Base-by-base conservation (phyloP, 2,113 vertebrate genomes). In the human (Homo sapiens) region DNA sequence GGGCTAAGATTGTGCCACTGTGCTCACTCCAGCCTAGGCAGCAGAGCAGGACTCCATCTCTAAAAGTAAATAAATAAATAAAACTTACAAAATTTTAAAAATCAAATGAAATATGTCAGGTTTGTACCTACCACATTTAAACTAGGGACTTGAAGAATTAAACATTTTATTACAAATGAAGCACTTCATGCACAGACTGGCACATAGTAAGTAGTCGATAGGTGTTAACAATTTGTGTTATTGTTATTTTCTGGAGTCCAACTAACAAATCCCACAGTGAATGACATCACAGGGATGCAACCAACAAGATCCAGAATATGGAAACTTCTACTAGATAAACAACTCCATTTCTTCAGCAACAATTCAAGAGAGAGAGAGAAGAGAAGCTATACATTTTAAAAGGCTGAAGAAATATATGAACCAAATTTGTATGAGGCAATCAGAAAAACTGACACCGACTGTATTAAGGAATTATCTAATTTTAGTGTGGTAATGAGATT, bases 1-100 rank as follows among this genome's bases (percentile, higher is more conserved):
- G 59, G 59, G 59, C 23, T 59, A 25, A 1, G 57, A 25, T 10
- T 25, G 57, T 25, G 57, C 57, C 57, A 25, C 57, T 11, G 9
- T 0, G 3, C 9, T 61, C 4, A 1, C 59, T 0, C 3, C 4
- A 61, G 23, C 59, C 59, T 0, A 61, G 23, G 10, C 59, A 61
- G 27, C 23, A 61, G 9, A 12, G 23, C 0, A 61, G 0, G 0
- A 27, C 0, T 1, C 23, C 1, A 61, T 0, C 59, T 61, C 59
- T 61, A 61, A 61, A 27, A 27, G 11, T 61, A 13, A 27, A 61
- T 61, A 61, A 59, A 61, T 30, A 61, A 61, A 61, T 70, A 14
- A 72, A 87, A 9, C 38, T 30, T 35, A 35, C 0, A 66, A 66
- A 35, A 66, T 35, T 66, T 2, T 10, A 52, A 78, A 93, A 93